Evolutionary conservation across 2,888 invertebrate genomes (phyloP).

Genomic region (Phymatocera aterrima): DNA sequence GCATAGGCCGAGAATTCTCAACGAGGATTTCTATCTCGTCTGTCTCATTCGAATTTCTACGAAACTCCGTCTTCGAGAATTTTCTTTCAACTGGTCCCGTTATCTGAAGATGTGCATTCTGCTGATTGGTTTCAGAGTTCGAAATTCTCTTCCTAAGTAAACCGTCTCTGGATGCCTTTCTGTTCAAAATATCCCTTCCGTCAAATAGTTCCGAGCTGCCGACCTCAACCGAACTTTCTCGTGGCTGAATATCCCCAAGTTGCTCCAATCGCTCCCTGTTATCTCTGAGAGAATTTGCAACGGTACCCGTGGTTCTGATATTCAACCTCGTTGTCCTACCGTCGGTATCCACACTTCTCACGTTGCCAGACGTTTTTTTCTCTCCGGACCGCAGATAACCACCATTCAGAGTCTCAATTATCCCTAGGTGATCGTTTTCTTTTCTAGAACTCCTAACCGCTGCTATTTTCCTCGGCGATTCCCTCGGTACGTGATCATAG

Average conservation of each 20-base stretch:
- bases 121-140: background rate
- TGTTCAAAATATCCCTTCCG: background rate
- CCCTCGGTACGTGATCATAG: background rate
- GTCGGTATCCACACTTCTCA: background rate
- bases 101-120: background rate
- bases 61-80: background rate
- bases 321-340: background rate
- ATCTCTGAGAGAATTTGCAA: background rate
- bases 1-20: background rate
- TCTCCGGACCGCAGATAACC: background rate
- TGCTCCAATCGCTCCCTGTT: background rate
- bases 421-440: slow-evolving; percentile 1
- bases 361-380: background rate
- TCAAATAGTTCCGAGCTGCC: background rate
- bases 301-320: background rate
- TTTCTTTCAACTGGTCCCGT: background rate
- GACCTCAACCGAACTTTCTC: background rate
- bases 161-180: background rate
- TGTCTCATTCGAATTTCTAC: background rate
- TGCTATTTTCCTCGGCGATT: background rate
- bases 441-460: background rate
- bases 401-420: slow-evolving; percentile 6
- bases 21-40: background rate
- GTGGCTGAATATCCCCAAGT: background rate
- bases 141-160: background rate